Evolutionary conservation across 1,140 invertebrate species (phyloP), one percentile per base, ranked within the genome.

Genomic region (Pogonomyrmex barbatus): DNA sequence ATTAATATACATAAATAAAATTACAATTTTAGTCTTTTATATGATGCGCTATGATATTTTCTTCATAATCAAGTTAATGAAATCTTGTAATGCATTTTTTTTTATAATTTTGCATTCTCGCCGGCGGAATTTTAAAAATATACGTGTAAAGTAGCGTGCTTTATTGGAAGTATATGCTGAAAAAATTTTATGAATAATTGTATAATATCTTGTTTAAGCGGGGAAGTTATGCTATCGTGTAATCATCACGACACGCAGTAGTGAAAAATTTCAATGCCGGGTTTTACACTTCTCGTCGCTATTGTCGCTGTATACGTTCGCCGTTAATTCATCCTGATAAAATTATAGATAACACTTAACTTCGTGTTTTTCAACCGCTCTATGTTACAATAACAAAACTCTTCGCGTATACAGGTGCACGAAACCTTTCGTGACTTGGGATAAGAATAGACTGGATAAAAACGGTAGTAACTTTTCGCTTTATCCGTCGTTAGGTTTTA

Each of bases 321-420:
- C 9, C 42, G 45, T 78, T 78, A 78, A 78, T 78, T 63, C 33
- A 50, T 78, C 45, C 45, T 63, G 76, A 78, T 78, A 78, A 63
- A 78, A 78, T 78, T 63, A 63, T 50, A 63, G 42, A 78, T 63
- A 65, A 78, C 52, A 42, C 58, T 63, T 50, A 36, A 50, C 60
- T 12, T 45, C 30, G 14, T 63, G 58, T 63, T 62, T 78, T 63
- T 78, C 33, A 17, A 78, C 58, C 9, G n/a, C 45, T 78, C 17
- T 30, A 62, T 52, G 10, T 63, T 78, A 50, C 58, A 63, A 65
- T 63, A 78, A 78, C 17, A 78, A 63, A 78, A 78, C 24, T 77
- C 30, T 36, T n/a, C 33, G 42, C 30, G 36, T 39, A 73, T 10
- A 45, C 6, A 33, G 24, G 6, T 24, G 36, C 76, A 65, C 76